These are phyloP conservation scores for Octodon degus DNA, from an alignment of 2,113 vertebrate species.

Conservation along the genomic window DNA sequence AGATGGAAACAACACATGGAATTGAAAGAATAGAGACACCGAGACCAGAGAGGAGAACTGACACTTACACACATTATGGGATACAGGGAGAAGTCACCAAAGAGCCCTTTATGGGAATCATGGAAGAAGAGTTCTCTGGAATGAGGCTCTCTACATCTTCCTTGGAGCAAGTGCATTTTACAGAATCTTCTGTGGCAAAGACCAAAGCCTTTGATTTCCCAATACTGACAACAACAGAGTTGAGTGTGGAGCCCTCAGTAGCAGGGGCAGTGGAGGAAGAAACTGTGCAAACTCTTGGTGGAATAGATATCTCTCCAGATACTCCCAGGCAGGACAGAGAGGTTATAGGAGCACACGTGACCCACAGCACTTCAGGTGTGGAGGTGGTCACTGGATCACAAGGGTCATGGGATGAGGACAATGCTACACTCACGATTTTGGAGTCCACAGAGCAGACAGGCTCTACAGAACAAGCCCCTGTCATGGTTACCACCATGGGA, in stretches of 20 bases:
- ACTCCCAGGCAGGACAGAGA: not conserved
- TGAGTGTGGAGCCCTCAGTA: constrained; percentile 26
- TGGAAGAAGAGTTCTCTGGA: constrained; percentile 81
- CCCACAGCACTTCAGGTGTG: constrained; percentile 61
- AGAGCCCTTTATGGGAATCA: constrained; percentile 53
- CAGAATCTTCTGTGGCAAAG: constrained; percentile 54
- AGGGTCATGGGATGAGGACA: constrained; percentile 73
- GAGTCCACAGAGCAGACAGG: constrained; percentile 23
- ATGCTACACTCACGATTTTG: constrained; percentile 56
- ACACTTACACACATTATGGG: constrained; percentile 35
- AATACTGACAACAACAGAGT: constrained; percentile 51
- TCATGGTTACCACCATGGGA: constrained; percentile 15
- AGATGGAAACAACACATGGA: constrained; percentile 61
- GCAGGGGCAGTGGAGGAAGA: constrained; percentile 44
- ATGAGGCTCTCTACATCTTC: constrained; percentile 66
- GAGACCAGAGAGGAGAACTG: constrained; percentile 37
- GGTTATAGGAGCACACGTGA: constrained; percentile 16
- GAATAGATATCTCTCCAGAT: constrained; percentile 52
- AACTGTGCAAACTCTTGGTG: not conserved
- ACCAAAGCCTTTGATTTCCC: constrained; percentile 56
- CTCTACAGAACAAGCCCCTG: constrained; percentile 50
- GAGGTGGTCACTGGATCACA: constrained; percentile 78
- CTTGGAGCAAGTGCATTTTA: constrained; percentile 58
- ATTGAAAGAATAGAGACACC: constrained; percentile 67
- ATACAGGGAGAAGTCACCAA: constrained; percentile 69